Evolutionary conservation across 2,888 invertebrate genomes (phyloP).

Genomic region (Drosophila mulleri): DNA sequence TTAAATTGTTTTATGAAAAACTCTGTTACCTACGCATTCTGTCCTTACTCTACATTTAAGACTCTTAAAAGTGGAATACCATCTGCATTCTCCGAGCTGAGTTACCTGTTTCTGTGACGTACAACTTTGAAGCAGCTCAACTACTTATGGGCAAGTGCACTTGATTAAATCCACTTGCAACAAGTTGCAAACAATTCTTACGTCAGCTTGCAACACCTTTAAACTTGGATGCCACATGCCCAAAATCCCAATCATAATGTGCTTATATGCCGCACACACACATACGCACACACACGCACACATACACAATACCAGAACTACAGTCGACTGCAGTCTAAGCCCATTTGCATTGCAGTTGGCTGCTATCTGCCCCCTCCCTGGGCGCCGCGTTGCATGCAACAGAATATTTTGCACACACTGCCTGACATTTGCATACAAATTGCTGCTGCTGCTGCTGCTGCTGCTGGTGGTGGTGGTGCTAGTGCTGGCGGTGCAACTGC

Average conservation of each 20-base stretch:
- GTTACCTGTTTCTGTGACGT: neutral
- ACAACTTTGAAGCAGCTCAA: neutral
- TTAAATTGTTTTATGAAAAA: neutral
- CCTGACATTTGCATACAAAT: slow-evolving; percentile 78
- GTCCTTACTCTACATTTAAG: too few species aligned
- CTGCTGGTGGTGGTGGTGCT: slow-evolving; percentile 15
- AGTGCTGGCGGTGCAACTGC: slow-evolving; percentile 4
- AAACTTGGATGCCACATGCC: slow-evolving; percentile 56
- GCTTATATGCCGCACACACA: slow-evolving; percentile 17
- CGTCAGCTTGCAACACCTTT: slow-evolving; percentile 56
- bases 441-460: slow-evolving; percentile 49
- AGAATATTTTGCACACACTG: slow-evolving; percentile 62
- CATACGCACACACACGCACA: neutral
- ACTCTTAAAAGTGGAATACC: neutral
- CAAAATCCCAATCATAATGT: slow-evolving; percentile 56
- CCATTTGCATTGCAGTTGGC: slow-evolving; percentile 9
- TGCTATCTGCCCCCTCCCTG: neutral
- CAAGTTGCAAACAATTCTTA: slow-evolving; percentile 47
- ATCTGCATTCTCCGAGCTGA: neutral
- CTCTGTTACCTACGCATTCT: neutral
- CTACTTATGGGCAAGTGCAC: neutral
- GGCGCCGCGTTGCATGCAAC: slow-evolving; percentile 67
- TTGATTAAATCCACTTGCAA: slow-evolving; percentile 19
- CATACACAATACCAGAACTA: slow-evolving; percentile 1
- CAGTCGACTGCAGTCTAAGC: slow-evolving; percentile 14